Conservation (phyloP, 2,113 vertebrate genomes). For the Dendropsophus ebraccatus region DNA sequence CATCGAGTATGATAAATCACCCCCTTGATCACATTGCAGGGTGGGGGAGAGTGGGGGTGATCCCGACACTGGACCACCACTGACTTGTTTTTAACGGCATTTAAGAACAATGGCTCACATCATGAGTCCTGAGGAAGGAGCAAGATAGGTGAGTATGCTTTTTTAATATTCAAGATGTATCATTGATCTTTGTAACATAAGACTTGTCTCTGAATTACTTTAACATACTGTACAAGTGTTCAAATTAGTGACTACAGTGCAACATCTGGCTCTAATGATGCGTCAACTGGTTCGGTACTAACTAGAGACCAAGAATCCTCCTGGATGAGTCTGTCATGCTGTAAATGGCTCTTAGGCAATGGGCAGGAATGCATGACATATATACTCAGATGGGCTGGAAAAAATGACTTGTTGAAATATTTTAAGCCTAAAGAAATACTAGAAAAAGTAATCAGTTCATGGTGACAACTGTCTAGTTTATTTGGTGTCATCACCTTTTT, state of each 20-base stretch:
- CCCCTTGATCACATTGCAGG: too few species aligned
- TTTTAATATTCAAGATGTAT: too few species aligned
- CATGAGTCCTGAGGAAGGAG: too few species aligned
- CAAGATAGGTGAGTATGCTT: too few species aligned
- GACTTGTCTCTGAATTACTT: not conserved
- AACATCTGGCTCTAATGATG: conserved; percentile 33
- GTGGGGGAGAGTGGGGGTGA: too few species aligned
- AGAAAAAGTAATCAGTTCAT: not conserved
- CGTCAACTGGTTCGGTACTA: conserved; percentile 5
- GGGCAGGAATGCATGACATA: conserved; percentile 35
- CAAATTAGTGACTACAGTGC: not conserved
- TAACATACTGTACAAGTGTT: conserved; percentile 1
- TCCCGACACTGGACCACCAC: too few species aligned
- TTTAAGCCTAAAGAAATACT: not conserved
- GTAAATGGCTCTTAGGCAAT: conserved; percentile 26
- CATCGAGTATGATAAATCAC: too few species aligned
- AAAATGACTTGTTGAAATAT: conserved; percentile 14
- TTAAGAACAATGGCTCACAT: too few species aligned
- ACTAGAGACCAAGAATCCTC: not conserved
- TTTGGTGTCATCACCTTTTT: not conserved
- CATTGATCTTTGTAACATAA: not conserved
- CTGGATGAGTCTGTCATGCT: conserved; percentile 20
- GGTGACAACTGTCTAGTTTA: not conserved
- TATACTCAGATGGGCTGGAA: conserved; percentile 5
- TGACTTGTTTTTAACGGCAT: too few species aligned